phyloP scores from a whole-genome alignment of 2,888 invertebrate genomes.

The Drosophila ustulata region DNA sequence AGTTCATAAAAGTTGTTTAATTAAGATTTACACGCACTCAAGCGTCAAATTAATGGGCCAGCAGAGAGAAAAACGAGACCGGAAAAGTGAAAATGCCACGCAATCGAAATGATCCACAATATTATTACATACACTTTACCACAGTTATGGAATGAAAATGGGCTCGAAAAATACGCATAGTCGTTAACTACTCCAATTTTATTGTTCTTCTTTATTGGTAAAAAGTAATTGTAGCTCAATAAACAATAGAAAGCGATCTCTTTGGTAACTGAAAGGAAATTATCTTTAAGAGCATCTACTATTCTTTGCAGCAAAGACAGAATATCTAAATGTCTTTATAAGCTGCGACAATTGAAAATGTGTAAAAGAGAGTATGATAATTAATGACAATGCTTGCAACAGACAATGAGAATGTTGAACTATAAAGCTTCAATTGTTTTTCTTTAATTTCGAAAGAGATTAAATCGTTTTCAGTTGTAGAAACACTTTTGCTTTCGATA shows the following conservation, averaged over 20 bases:
- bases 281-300: not conserved
- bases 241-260: not conserved
- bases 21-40: conserved; percentile 63
- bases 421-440: not conserved
- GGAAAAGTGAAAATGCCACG: conserved; percentile 42
- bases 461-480: not conserved
- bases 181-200: conserved; percentile 1
- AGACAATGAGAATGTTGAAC: not conserved
- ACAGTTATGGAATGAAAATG: not conserved
- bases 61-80: conserved; percentile 17
- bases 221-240: not conserved
- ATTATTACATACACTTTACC: conserved; percentile 9
- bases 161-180: too few relatives aligned
- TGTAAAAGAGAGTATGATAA: not conserved
- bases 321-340: not conserved
- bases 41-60: conserved; percentile 58
- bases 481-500: not conserved
- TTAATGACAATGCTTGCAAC: not conserved
- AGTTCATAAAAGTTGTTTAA: conserved; percentile 59
- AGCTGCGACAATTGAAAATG: not conserved
- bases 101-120: conserved; percentile 34
- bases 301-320: not conserved
- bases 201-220: not conserved
- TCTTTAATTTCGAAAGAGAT: not conserved
- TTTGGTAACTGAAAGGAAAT: not conserved